Base-by-base conservation (phyloP, 2,113 vertebrate genomes). In the Mesitornis unicolor region DNA sequence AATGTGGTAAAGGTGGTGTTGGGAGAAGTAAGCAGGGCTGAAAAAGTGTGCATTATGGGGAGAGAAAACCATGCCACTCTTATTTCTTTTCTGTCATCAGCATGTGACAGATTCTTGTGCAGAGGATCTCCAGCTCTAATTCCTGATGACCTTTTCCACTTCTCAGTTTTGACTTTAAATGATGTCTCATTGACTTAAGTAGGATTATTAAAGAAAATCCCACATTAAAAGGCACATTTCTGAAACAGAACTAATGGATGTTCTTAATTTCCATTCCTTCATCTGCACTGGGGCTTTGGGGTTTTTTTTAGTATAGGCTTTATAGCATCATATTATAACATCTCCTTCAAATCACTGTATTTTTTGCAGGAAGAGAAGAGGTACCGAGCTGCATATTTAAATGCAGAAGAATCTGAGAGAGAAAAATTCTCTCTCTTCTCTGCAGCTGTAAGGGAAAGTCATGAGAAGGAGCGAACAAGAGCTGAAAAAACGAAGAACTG, bases 401-500 rank as follows among this genome's bases (percentile, higher is more conserved):
- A 90, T 8, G 98, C 99, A 1, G 99, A 99, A 91, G 98, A 97
- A 54, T 97, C 98, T 0, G 99, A 99, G 93, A 97, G 99, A 64
- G 99, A 99, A 96, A 99, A 98, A 59, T 99, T 99, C 69, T 97
- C 98, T 59, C 97, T 99, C 56, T 99, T 99, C 69, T 99, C 99
- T 3, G 99, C 98, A 0, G 98, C 98, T 1, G 99, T 99, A 79
- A 97, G 99, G 36, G 99, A 97, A 94, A 99, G 99, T 86, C 99
- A 99, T 1, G 99, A 99, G 91, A 99, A 99, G 93, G 99, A 99
- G 91, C 97, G 99, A 33, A 95, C 99, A 1, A 98, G 99, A 94
- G 99, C 99, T 0, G 99, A 99, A 65, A 98, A 99, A 69, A 99
- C 99, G 8, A 99, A 99, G 97, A 99, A 99, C 98, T 99, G 99